phyloP scores from a whole-genome alignment of 2,888 invertebrate species.

The Hypomecis punctinalis region DNA sequence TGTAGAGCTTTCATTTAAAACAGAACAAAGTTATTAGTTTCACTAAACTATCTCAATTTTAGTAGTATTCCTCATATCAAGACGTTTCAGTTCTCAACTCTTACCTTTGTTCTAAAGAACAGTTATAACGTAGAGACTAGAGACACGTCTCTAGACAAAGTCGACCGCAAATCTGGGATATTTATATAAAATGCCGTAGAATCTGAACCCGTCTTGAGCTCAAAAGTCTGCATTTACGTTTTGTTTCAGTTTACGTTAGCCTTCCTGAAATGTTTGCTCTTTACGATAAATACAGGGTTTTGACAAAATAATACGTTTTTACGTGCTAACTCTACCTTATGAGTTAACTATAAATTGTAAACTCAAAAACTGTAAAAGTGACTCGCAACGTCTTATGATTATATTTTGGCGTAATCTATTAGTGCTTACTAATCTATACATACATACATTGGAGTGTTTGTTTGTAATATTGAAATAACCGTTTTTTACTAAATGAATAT shows the following conservation, averaged over 20 bases:
- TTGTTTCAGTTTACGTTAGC: conserved; percentile 50
- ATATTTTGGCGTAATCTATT: no score
- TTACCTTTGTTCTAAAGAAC: conserved; percentile 28
- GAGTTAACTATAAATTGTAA: no score
- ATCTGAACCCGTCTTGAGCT: conserved; percentile 70
- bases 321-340: no score
- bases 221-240: conserved; percentile 68
- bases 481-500: no score
- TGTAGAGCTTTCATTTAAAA: not conserved
- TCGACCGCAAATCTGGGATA: conserved; percentile 72
- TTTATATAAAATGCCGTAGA: conserved; percentile 74
- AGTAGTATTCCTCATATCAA: conserved; percentile 14
- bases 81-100: conserved; percentile 15
- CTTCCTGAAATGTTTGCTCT: not conserved
- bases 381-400: no score
- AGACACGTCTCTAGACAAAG: conserved; percentile 56
- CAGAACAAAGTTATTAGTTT: not conserved
- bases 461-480: no score
- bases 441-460: no score
- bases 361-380: no score
- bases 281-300: no score
- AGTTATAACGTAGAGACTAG: conserved; percentile 29
- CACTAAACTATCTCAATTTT: not conserved
- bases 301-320: no score
- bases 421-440: no score